Conservation (phyloP, 37 sponge, comb jelly and placozoan genomes). For the Axinella damicornis region DNA sequence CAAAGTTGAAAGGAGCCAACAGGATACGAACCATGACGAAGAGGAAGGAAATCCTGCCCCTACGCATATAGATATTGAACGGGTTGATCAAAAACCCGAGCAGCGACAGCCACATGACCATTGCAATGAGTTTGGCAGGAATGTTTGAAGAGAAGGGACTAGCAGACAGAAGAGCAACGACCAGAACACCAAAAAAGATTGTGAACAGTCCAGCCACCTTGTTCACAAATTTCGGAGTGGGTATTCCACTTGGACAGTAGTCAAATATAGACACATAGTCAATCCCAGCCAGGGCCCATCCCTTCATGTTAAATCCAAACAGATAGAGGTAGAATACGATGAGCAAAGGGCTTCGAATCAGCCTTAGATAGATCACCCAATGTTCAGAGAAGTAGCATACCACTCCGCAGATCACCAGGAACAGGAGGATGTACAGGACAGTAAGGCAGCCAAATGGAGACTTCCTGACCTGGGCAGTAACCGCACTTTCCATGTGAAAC, state of each 20-base stretch:
- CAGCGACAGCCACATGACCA: slow-evolving; percentile 64
- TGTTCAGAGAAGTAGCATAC: background rate
- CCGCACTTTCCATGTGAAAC: background rate
- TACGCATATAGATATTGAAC: slow-evolving; percentile 43
- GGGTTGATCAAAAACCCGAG: slow-evolving; percentile 69
- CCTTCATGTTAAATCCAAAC: slow-evolving; percentile 71
- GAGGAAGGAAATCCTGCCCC: slow-evolving; percentile 56
- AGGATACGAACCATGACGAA: slow-evolving; percentile 69
- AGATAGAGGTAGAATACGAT: slow-evolving; percentile 70
- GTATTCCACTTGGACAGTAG: slow-evolving; percentile 21
- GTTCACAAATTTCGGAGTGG: slow-evolving; percentile 60
- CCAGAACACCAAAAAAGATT: slow-evolving; percentile 35
- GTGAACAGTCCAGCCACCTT: slow-evolving; percentile 59
- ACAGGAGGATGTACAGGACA: slow-evolving; percentile 6
- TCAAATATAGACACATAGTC: slow-evolving; percentile 72
- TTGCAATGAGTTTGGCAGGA: slow-evolving; percentile 41
- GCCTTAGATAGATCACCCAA: slow-evolving; percentile 60
- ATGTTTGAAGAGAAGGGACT: background rate
- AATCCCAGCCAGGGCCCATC: slow-evolving; percentile 52
- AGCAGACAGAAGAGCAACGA: slow-evolving; percentile 13
- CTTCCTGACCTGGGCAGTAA: background rate
- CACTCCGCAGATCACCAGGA: background rate
- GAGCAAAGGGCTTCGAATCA: slow-evolving; percentile 77
- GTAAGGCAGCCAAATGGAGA: background rate
- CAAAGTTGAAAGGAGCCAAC: slow-evolving; percentile 81